Base-by-base conservation (phyloP, 2,113 vertebrate species). In the Alaudala cheleensis region DNA sequence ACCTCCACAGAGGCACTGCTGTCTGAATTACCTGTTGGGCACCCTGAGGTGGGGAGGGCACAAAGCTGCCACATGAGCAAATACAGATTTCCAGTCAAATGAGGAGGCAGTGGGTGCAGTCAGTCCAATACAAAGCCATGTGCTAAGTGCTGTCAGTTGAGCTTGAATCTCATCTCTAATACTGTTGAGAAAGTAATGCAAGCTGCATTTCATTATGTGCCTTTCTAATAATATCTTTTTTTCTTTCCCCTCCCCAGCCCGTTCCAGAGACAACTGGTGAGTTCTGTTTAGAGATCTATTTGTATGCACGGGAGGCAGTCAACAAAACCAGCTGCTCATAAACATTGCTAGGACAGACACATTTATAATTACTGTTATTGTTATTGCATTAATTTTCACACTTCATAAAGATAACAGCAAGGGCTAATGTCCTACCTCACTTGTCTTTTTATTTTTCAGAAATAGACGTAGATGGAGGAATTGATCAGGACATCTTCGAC, bases 401-500 rank as follows among this genome's bases (percentile, higher is more conserved):
- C 96, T 95, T 96, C 72, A 88, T 95, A 96, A 97, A 94, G 39
- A 90, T 86, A 97, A 90, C 93, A 45, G 78, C 92, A 73, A 96
- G 84, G 79, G 54, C 92, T 95, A 70, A 91, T 80, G 73, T 87
- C 73, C 65, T 94, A 50, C 80, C 61, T 95, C 94, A 76, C 62
- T 94, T 96, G 80, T 95, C 79, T 64, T 94, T 86, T 94, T 97
- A 5, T 82, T 94, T 92, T 97, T 95, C 97, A 99, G 98, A 98
- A 82, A 95, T 97, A 96, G 98, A 99, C 23, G 57, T 99, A 50
- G 99, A 99, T 33, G 97, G 95, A 69, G 99, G 98, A 95, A 92
- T 92, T 61, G 97, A 99, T 81, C 97, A 58, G 94, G 99, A 99
- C 94, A 99, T 99, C 97, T 99, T 99, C 44, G 98, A 99, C 92